Evolutionary conservation across 2,113 vertebrate genomes (phyloP), one percentile per base, ranked within the genome.

Genomic region (Myrmophylax atrothorax): DNA sequence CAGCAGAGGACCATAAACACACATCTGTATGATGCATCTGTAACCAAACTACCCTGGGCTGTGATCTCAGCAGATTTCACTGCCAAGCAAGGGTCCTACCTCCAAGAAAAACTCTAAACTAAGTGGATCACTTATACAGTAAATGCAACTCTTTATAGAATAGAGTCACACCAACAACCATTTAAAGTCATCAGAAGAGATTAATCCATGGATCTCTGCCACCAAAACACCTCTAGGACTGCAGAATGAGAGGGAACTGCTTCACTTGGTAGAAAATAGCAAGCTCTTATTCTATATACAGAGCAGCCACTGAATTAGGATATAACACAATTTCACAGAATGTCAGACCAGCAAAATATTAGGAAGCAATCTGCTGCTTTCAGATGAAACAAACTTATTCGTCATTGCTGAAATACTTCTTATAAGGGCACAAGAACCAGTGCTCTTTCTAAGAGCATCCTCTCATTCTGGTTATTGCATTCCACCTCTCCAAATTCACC

Each of bases 311-410:
- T 87, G 84, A 90, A 90, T 95, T 68, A 95, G 76, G 69, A 60
- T 86, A 29, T 84, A 94, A 93, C 72, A 90, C 75, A 93, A 77
- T 96, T 90, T 92, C 81, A 91, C 83, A 84, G 84, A 67, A 90
- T 72, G 79, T 95, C 88, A 91, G 58, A 78, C 64, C 81, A 91
- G 62, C 70, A 88, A 84, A 93, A 76, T 67, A 93, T 69, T 91
- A 95, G 50, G 75, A 96, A 90, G 85, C 55, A 82, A 91, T 90
- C 78, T 74, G 63, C 60, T 92, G n/a, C 79, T 84, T 96, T 47
- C 46, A 94, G 75, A 89, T 86, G 76, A 90, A 96, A 93, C 81
- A 93, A 94, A 94, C 70, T 87, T 94, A 94, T 81, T 95, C 96
- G 83, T 89, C 88, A 89, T 49, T 8, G 6, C 60, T 70, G 79